Conservation (phyloP, 2,797 vertebrate species). For the Anomalospiza imberbis region DNA sequence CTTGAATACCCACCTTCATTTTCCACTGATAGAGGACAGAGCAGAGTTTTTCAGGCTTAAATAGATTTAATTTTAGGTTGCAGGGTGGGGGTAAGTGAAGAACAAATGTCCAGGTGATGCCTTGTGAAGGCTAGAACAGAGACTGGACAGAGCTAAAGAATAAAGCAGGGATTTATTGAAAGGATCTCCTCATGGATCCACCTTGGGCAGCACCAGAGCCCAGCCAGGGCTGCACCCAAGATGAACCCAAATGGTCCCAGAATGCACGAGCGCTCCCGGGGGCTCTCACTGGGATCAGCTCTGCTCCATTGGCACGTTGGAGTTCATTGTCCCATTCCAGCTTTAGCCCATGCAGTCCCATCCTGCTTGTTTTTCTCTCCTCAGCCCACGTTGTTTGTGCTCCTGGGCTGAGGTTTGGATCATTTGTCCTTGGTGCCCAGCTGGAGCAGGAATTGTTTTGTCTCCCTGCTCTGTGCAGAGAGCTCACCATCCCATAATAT, state of each 20-base stretch:
- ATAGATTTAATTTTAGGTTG: background rate
- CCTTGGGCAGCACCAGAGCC: too few species aligned
- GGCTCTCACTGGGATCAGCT: too few species aligned
- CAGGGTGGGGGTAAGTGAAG: background rate
- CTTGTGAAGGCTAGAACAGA: background rate
- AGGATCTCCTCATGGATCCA: too few species aligned
- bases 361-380: too few species aligned
- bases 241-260: too few species aligned
- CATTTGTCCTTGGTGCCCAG: background rate
- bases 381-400: too few species aligned
- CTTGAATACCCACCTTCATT: background rate
- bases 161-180: rapidly evolving
- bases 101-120: background rate
- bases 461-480: background rate
- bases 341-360: too few species aligned
- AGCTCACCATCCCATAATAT: background rate
- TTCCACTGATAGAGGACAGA: background rate
- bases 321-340: too few species aligned
- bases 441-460: background rate
- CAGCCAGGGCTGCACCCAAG: too few species aligned
- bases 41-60: background rate
- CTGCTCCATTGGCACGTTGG: too few species aligned
- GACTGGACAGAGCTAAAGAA: background rate
- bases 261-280: too few species aligned
- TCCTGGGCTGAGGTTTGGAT: too few species aligned